Base-by-base conservation (phyloP, 2,797 vertebrate genomes). In the Holocentrus rufus region DNA sequence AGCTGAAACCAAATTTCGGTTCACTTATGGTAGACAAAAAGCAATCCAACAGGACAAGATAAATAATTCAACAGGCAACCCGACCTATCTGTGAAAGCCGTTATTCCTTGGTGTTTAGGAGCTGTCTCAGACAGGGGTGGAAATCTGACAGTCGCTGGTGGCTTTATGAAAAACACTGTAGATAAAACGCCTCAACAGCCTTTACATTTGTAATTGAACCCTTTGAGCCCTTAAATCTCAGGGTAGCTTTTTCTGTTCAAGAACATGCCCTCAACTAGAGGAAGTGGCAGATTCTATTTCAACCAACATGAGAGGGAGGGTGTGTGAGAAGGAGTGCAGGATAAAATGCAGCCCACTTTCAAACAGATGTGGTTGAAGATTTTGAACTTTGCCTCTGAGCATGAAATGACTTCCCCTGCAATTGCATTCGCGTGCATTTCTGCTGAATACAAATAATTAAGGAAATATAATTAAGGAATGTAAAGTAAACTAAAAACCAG, bases 11-110 rank as follows among this genome's bases (percentile, higher is more conserved):
- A 55, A 57, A 70, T 56, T 69, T 54, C 25, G 53, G 36, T 69
- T 71, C 34, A 75, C 77, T 80, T 83, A 74, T 69, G 74, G 84
- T 15, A 66, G 65, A 70, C 83, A 84, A 63, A 85, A 87, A 78
- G 60, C 61, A 78, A 20, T 53, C 72, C 76, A 31, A 69, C 50
- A 57, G 60, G 65, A 58, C 36, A 55, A 54, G 8, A 83, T 91
- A 81, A 86, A 90, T 91, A 84, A 91, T 92, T 92, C 65, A 92
- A 82, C 55, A 53, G 27, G 64, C 77, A 77, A 85, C 62, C 68
- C 44, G 7, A 80, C 78, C 76, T 73, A 87, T 83, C 80, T 46
- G 46, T 63, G 57, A 73, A 34, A 67, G 70, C 54, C 20, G 27
- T 74, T 69, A 69, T 82, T 87, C 63, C 75, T 86, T 42, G 46